Base-by-base conservation (phyloP, 2,113 vertebrate genomes). In the Aegithalos caudatus region DNA sequence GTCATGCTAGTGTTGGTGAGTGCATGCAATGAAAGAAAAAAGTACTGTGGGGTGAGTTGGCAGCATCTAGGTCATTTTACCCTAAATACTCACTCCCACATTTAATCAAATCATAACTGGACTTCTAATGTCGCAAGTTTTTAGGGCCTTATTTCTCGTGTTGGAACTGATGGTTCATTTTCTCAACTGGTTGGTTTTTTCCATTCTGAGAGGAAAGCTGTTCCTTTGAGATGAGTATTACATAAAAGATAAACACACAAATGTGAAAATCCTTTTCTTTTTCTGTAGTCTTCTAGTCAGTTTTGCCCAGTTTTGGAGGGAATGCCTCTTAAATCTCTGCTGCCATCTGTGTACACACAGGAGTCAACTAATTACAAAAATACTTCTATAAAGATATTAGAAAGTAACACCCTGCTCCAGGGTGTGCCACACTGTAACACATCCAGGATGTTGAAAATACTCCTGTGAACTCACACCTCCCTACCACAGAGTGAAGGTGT, bases 361-460 rank as follows among this genome's bases (percentile, higher is more conserved):
- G 48, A 91, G 70, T 15, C 71, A 84, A 42, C 44, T 81, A 86
- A 54, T 60, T 22, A 66, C 42, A 56, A 92, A 90, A 90, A 80
- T 60, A 37, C 44, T 73, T 64, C n/a, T 35, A 35, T 48, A 54
- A 86, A 81, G 25, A 44, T 11, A 11, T 70, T 93, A 72, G 73
- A 85, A 88, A 94, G 83, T 82, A 92, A 80, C 88, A 88, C 76
- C 86, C 85, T 53, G 0, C 70, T 86, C 25, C 72, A 92, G 90
- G 86, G 88, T 53, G 83, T 93, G 81, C 71, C 64, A 38, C 14
- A 6, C 35, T 14, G 8, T 67, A 81, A 82, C 21, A 1, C 85
- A 87, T 96, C 73, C 23, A 2, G 84, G 58, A 40, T 81, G 79
- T 79, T 93, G 77, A 69, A 96, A 82, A 81, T 86, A 29, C 56